A percentile compares a stretch with the other conserved stretches of the same genome.
Conservation (phyloP, 2,113 vertebrate species). For the Ascaphus truei region DNA sequence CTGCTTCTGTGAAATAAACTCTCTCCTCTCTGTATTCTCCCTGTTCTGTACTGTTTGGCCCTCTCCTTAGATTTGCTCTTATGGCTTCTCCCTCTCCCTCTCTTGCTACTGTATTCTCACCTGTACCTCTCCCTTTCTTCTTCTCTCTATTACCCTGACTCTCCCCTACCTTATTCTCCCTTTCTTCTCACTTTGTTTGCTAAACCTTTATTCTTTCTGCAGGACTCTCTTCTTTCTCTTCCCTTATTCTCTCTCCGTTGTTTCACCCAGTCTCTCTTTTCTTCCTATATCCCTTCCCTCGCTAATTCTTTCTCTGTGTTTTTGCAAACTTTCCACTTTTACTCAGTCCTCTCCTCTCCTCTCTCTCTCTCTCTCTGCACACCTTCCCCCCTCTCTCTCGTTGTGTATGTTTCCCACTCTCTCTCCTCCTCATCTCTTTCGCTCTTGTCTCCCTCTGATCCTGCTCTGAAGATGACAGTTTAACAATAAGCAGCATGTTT, state of each 20-base stretch:
- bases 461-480: constrained; percentile 23
- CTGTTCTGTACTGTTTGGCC: no score
- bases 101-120: constrained; percentile 7
- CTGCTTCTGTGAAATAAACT: constrained; percentile 30
- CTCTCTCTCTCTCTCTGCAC: no score
- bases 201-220: no score
- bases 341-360: not conserved
- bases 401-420: no score
- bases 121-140: not conserved
- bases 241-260: not conserved
- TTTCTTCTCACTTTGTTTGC: no score
- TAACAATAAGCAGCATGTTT: constrained; percentile 27
- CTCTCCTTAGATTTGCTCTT: no score
- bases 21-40: constrained; percentile 48
- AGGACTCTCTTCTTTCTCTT: no score
- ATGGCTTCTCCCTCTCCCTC: constrained; percentile 65
- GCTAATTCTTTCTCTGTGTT: constrained; percentile 24
- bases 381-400: no score
- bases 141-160: not conserved
- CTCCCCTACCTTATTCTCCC: not conserved
- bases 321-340: no score
- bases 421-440: not conserved
- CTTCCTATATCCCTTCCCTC: not conserved
- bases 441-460: not conserved
- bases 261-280: not conserved